These are phyloP conservation scores for Microplitis deprimator DNA, from an alignment of 2,888 invertebrate species.

Conservation along the genomic window DNA sequence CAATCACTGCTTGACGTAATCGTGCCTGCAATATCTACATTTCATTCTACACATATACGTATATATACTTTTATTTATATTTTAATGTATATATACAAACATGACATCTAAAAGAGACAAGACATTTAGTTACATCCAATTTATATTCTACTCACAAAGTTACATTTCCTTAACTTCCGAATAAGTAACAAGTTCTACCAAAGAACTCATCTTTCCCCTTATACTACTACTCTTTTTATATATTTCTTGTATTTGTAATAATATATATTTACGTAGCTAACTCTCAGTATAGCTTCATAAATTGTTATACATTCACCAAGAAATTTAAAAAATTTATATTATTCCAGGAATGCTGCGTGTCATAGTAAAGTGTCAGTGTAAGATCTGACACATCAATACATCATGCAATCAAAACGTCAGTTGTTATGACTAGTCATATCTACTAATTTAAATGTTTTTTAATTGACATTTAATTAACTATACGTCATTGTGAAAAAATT, in stretches of 20 bases:
- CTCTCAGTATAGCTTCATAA: background rate
- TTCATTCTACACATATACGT: background rate
- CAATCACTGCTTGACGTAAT: conserved; percentile 55
- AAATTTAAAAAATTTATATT: background rate
- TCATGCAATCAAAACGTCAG: background rate
- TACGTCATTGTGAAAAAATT: background rate
- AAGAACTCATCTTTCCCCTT: background rate
- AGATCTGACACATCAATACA: background rate
- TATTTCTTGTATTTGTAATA: background rate
- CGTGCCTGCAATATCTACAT: conserved; percentile 45
- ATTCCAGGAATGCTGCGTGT: background rate
- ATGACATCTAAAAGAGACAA: conserved; percentile 14
- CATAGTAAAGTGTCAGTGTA: background rate
- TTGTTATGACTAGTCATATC: background rate
- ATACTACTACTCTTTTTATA: background rate
- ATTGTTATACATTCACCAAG: background rate
- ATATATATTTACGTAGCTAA: background rate
- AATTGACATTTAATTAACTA: background rate
- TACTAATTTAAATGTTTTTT: background rate
- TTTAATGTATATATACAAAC: no score
- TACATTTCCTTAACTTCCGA: conserved; percentile 23
- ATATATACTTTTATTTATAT: no score
- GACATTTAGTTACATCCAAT: background rate
- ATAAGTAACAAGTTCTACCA: background rate
- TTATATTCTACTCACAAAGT: conserved; percentile 29